Evolutionary conservation across 2,797 vertebrate genomes (phyloP).

Genomic region (Eremophila alpestris): DNA sequence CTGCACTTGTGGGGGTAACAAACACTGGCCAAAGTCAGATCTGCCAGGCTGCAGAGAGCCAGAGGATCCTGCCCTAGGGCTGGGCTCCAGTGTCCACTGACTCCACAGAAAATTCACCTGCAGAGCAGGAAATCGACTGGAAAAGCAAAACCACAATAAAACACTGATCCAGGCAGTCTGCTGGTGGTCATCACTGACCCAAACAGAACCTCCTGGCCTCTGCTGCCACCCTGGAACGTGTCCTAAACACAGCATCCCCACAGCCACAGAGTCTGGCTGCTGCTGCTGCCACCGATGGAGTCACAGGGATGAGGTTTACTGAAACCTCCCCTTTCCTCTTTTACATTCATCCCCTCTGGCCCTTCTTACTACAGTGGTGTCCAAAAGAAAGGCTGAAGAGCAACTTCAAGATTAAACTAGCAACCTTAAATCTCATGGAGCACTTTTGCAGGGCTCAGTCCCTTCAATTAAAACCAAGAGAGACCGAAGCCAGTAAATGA

Average conservation of each 20-base stretch:
- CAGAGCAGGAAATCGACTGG: neutral
- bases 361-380: neutral
- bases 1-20: neutral
- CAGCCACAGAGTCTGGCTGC: neutral
- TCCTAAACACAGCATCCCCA: neutral
- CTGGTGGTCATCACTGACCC: neutral
- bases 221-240: neutral
- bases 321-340: neutral
- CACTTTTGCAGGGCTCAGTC: neutral
- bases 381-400: neutral
- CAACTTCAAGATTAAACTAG: neutral
- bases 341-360: neutral
- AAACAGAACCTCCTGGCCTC: neutral
- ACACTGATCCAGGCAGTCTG: neutral
- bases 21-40: neutral
- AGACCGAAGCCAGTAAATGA: conserved; percentile 42
- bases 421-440: neutral
- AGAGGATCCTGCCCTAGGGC: neutral
- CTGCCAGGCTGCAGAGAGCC: neutral
- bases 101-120: neutral
- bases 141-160: neutral
- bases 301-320: neutral
- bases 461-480: conserved; percentile 9
- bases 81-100: neutral
- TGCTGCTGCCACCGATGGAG: fast-evolving